Conservation (phyloP, 2,113 vertebrate genomes). For the Rallus limicola region DNA sequence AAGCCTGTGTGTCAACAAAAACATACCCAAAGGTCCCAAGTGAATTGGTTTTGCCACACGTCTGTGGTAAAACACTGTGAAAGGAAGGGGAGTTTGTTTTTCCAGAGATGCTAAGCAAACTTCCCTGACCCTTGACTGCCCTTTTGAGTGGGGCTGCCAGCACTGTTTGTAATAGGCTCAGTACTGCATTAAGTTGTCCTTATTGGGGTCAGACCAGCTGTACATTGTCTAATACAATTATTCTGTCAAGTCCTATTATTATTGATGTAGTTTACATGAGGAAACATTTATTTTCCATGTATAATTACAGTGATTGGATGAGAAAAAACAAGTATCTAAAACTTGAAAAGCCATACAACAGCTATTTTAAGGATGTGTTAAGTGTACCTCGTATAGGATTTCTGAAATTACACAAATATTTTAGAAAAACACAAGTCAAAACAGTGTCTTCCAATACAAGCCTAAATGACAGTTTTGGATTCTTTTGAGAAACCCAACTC, state of each 20-base stretch:
- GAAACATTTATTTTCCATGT: neutral
- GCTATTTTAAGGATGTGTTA: neutral
- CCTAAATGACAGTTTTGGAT: neutral
- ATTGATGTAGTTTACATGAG: neutral
- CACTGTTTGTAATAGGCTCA: constrained; percentile 32
- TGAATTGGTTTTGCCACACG: neutral
- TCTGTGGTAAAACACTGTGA: neutral
- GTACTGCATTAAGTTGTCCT: constrained; percentile 12
- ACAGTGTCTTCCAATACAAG: neutral
- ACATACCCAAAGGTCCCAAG: neutral
- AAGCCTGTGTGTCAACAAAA: neutral
- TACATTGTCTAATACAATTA: constrained; percentile 31
- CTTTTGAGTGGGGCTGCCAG: neutral
- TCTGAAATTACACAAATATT: neutral
- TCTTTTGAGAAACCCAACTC: neutral
- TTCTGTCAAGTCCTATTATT: constrained; percentile 1
- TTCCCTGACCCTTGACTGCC: constrained; percentile 18
- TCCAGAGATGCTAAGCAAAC: neutral
- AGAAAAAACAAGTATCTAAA: neutral
- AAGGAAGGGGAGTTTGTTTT: neutral
- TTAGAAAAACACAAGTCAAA: neutral
- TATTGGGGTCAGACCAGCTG: neutral
- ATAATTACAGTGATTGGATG: neutral
- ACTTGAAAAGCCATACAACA: neutral
- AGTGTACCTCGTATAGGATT: neutral